Evolutionary conservation across 2,797 vertebrate genomes (phyloP).

Genomic region (Lagorchestes hirsutus): DNA sequence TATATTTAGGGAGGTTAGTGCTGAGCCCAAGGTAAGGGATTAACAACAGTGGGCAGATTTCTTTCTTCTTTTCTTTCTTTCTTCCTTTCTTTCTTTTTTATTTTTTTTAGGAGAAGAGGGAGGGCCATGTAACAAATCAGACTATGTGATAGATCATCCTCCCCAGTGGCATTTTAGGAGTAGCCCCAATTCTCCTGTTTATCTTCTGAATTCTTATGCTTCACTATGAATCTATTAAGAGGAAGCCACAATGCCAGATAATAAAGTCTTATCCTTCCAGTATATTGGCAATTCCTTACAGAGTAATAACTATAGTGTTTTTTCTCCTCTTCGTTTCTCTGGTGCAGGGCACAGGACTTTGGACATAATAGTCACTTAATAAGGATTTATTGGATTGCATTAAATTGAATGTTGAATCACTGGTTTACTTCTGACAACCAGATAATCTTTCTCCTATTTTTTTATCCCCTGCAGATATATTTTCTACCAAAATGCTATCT

Average conservation of each 20-base stretch:
- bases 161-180: not conserved
- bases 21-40: not conserved
- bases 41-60: not conserved
- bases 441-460: constrained; percentile 46
- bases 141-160: not conserved
- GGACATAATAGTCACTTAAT: not conserved
- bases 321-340: not conserved
- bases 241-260: not conserved
- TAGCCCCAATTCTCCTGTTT: not conserved
- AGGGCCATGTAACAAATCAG: not conserved
- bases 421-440: not conserved
- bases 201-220: not conserved
- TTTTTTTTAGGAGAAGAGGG: not conserved
- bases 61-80: no score
- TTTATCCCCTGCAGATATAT: constrained; percentile 74
- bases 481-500: constrained; percentile 78
- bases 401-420: not conserved
- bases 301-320: not conserved
- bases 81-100: not conserved
- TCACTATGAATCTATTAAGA: not conserved
- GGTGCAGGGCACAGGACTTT: not conserved
- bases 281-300: not conserved
- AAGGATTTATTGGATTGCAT: not conserved
- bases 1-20: not conserved
- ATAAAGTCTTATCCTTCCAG: not conserved